A percentile compares a stretch with the other conserved stretches of the same genome.
These are phyloP conservation scores for Baryphthengus martii DNA, from an alignment of 2,113 vertebrate genomes.

Conservation along the genomic window DNA sequence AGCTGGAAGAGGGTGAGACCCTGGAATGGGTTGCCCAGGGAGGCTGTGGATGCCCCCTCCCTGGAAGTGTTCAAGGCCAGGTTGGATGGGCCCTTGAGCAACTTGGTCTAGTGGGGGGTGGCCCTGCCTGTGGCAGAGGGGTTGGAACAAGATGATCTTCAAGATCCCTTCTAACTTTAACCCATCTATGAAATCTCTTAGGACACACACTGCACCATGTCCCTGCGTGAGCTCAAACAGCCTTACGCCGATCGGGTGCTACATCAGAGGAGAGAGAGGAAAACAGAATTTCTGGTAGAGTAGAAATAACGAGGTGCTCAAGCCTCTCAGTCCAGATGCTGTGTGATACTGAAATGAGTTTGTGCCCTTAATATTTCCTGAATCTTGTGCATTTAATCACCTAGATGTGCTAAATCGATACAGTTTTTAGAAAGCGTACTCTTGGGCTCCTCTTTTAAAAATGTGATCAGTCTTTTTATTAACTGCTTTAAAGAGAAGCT, in stretches of 20 bases:
- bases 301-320: not conserved
- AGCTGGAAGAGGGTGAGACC: no score
- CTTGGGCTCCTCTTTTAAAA: not conserved
- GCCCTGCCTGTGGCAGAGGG: no score
- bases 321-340: not conserved
- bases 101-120: no score
- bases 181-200: not conserved
- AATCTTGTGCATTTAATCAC: not conserved
- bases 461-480: not conserved
- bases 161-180: no score
- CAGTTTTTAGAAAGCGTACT: not conserved
- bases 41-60: no score
- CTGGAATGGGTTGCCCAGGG: no score
- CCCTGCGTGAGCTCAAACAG: not conserved
- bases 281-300: not conserved
- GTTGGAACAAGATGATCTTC: no score
- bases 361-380: not conserved
- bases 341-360: not conserved
- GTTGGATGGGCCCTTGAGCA: no score
- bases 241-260: not conserved
- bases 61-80: no score
- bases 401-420: not conserved
- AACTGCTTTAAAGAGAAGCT: not conserved
- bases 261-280: not conserved
- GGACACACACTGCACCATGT: accelerated